These are phyloP conservation scores for Proterorhinus semilunaris DNA, from an alignment of 2,113 vertebrate genomes.

Conservation along the genomic window DNA sequence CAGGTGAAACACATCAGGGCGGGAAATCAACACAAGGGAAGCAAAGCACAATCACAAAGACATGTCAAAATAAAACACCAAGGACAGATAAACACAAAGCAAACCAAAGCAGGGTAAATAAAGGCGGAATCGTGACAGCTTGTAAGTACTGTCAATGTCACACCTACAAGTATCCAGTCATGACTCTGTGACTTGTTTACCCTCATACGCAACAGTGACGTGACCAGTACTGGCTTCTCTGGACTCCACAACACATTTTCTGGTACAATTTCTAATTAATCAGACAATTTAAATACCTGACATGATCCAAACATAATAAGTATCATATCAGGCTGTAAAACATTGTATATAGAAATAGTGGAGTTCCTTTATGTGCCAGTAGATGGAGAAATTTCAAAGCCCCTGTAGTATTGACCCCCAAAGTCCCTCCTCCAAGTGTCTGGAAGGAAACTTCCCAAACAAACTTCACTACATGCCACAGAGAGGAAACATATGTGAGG, in stretches of 20 bases:
- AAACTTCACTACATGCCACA: slow-evolving; percentile 61
- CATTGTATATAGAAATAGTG: not conserved
- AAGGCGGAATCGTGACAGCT: too few relatives aligned
- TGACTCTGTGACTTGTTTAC: not conserved
- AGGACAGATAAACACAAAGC: too few relatives aligned
- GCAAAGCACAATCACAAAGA: too few relatives aligned
- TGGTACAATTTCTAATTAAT: too few relatives aligned
- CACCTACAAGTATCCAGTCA: not conserved
- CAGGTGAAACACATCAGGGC: too few relatives aligned
- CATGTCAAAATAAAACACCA: too few relatives aligned
- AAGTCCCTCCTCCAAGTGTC: slow-evolving; percentile 49
- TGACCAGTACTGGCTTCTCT: not conserved
- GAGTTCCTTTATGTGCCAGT: slow-evolving; percentile 41
- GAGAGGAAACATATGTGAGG: slow-evolving; percentile 64
- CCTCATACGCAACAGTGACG: not conserved
- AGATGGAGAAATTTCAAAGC: slow-evolving; percentile 56
- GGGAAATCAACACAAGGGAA: too few relatives aligned
- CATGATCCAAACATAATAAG: too few relatives aligned
- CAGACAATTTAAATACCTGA: too few relatives aligned
- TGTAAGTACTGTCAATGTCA: not conserved
- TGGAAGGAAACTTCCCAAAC: slow-evolving; percentile 50
- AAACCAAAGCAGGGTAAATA: too few relatives aligned
- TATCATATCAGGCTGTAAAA: too few relatives aligned
- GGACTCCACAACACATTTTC: not conserved
- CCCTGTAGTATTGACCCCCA: slow-evolving; percentile 34